A percentile compares a stretch with the other conserved stretches of the same genome.
phyloP scores from a whole-genome alignment of 2,888 invertebrate species.

The Xestia xanthographa region DNA sequence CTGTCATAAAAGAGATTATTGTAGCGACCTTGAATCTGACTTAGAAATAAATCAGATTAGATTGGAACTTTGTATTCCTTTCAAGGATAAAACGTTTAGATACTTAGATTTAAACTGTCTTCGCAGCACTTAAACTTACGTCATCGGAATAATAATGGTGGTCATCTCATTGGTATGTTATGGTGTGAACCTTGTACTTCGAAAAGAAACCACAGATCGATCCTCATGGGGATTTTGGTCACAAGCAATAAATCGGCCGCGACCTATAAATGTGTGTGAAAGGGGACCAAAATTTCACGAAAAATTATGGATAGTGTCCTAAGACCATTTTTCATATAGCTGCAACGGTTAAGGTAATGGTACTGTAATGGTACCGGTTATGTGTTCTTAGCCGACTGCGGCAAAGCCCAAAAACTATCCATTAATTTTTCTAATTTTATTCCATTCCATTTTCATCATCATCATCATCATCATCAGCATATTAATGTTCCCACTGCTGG shows the following conservation, averaged over 20 bases:
- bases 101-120: conserved; percentile 32
- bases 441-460: no score
- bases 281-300: no score
- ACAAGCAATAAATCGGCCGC: conserved; percentile 25
- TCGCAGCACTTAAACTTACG: conserved; percentile 76
- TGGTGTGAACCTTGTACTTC: conserved; percentile 66
- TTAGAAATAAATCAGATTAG: conserved; percentile 17
- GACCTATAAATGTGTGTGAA: no score
- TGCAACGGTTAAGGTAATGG: no score
- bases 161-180: conserved; percentile 70
- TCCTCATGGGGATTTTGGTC: conserved; percentile 62
- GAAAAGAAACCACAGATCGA: conserved; percentile 74
- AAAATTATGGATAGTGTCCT: no score
- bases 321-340: no score
- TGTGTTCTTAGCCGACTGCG: no score
- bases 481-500: no score
- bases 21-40: not conserved
- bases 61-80: conserved; percentile 22
- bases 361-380: no score
- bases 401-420: no score
- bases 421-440: no score
- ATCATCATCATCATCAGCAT: no score
- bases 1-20: not conserved
- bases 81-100: conserved; percentile 41
- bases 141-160: conserved; percentile 75